A percentile compares a stretch with the other conserved stretches of the same genome.
These are phyloP conservation scores for Monopis laevigella DNA, from an alignment of 2,888 invertebrate species.

Conservation along the genomic window DNA sequence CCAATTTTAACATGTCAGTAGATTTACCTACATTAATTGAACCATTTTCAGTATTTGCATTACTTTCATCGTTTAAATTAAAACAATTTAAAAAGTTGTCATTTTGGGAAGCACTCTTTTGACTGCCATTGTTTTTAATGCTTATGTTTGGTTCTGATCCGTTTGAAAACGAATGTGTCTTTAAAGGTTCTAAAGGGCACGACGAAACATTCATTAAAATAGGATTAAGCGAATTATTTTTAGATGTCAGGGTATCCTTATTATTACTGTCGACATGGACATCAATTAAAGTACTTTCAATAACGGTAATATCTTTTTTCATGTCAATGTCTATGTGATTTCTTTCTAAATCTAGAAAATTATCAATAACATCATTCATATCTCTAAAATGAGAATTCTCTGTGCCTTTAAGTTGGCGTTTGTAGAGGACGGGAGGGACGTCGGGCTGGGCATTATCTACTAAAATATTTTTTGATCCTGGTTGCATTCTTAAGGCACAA, in stretches of 20 bases:
- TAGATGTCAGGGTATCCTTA: conserved; percentile 39
- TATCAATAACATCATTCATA: conserved; percentile 46
- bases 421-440: conserved; percentile 78
- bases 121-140: conserved; percentile 49
- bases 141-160: no score
- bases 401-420: conserved; percentile 64
- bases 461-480: conserved; percentile 81
- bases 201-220: conserved; percentile 54
- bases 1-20: conserved; percentile 29
- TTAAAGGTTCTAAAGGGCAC: conserved; percentile 55
- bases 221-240: conserved; percentile 46
- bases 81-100: conserved; percentile 52
- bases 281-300: conserved; percentile 55
- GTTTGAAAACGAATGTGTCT: conserved; percentile 53
- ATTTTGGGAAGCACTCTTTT: conserved; percentile 40
- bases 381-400: conserved; percentile 57
- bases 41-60: background rate
- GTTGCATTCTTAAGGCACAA: conserved; percentile 79
- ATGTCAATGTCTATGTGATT: conserved; percentile 31
- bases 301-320: conserved; percentile 43
- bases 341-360: conserved; percentile 45
- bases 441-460: conserved; percentile 80
- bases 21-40: conserved; percentile 28
- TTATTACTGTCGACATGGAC: conserved; percentile 53
- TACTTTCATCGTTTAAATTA: conserved; percentile 18